Evolutionary conservation across 1,140 invertebrate species (phyloP).

Genomic region (Andrena cerasifolii): DNA sequence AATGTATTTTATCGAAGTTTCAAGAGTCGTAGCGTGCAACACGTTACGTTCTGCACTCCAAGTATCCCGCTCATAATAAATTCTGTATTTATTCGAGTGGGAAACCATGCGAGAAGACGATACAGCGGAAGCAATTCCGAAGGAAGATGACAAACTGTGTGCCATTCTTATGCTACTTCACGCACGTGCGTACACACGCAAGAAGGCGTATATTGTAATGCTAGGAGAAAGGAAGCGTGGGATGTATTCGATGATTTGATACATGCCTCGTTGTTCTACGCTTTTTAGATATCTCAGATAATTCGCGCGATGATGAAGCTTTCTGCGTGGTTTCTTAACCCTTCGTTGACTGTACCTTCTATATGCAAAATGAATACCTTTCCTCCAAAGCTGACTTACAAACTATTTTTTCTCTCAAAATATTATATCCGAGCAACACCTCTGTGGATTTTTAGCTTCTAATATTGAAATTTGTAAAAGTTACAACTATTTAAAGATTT

Average conservation of each 20-base stretch:
- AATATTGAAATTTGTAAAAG: too few species aligned
- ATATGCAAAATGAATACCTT: too few species aligned
- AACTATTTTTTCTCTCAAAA: too few species aligned
- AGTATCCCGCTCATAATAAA: conserved; percentile 8
- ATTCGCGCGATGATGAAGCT: not conserved
- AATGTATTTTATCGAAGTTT: too few species aligned
- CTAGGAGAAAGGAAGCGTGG: conserved; percentile 36
- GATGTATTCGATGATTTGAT: conserved; percentile 41
- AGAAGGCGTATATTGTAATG: conserved; percentile 41
- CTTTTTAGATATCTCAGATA: not conserved
- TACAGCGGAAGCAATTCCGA: conserved; percentile 41
- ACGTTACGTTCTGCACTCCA: not conserved
- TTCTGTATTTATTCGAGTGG: not conserved
- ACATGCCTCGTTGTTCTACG: conserved; percentile 13
- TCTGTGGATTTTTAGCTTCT: too few species aligned
- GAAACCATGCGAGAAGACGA: conserved; percentile 33
- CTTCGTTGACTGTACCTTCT: too few species aligned
- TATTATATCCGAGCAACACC: too few species aligned
- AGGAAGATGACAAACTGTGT: conserved; percentile 24
- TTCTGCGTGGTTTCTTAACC: not conserved
- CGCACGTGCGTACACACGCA: conserved; percentile 35
- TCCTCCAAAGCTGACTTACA: too few species aligned
- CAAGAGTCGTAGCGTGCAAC: not conserved
- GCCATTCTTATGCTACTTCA: conserved; percentile 26
- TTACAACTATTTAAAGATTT: too few species aligned